These are phyloP conservation scores for Hemichromis elongatus DNA, from an alignment of 2,113 vertebrate species.

Conservation along the genomic window DNA sequence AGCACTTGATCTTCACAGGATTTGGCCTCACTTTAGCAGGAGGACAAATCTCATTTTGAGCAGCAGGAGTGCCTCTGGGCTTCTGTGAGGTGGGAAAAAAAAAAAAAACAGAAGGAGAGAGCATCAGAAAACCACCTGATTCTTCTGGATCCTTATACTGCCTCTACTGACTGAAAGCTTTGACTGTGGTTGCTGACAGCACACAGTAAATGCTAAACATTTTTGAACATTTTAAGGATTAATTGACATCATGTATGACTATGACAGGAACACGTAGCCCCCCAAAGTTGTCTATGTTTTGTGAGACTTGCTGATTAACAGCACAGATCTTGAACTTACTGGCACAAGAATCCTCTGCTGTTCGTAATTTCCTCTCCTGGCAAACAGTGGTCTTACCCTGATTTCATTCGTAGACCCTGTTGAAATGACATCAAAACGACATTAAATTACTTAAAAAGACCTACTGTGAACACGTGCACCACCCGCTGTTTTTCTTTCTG, in stretches of 20 bases:
- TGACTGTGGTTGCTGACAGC: background rate
- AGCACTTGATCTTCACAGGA: constrained; percentile 3
- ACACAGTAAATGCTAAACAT: background rate
- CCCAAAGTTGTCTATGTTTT: background rate
- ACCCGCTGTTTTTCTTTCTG: background rate
- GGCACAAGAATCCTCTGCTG: background rate
- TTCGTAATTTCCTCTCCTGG: background rate
- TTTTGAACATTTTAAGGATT: background rate
- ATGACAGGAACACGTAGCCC: background rate
- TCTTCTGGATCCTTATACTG: background rate
- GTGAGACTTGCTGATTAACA: background rate
- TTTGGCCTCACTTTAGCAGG: background rate
- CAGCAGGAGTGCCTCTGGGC: background rate
- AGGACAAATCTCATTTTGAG: background rate
- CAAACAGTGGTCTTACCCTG: background rate
- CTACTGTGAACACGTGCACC: background rate
- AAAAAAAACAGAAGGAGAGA: background rate
- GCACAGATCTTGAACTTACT: background rate
- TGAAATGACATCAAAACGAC: background rate
- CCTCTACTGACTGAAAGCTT: background rate
- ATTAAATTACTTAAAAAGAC: background rate
- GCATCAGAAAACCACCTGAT: background rate
- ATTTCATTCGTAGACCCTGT: background rate
- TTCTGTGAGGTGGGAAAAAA: background rate
- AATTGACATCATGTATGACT: background rate